Evolutionary conservation across 2,797 vertebrate species (phyloP).

Genomic region (Semaprochilodus insignis): DNA sequence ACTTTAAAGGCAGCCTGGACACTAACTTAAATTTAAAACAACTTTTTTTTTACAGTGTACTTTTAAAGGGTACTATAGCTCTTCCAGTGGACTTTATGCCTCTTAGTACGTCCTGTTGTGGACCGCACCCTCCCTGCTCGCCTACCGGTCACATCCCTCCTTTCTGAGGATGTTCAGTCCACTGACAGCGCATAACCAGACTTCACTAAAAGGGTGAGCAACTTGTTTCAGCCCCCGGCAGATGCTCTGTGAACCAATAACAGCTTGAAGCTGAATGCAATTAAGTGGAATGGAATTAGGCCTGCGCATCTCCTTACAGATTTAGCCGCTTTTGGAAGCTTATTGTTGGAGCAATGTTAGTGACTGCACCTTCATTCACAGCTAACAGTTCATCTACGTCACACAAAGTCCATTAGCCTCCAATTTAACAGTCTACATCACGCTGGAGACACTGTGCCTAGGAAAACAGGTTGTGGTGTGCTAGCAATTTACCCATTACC

Average conservation of each 20-base stretch:
- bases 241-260: background rate
- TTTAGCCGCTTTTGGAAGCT: background rate
- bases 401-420: conserved; percentile 2
- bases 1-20: no score
- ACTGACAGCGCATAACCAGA: background rate
- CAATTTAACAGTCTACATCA: conserved; percentile 19
- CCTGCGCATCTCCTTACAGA: background rate
- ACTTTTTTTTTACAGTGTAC: no score
- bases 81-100: no score
- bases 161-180: background rate
- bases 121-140: no score
- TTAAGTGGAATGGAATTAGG: background rate
- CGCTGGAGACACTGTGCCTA: conserved; percentile 32
- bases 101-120: no score
- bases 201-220: background rate
- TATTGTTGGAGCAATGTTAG: background rate
- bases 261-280: background rate
- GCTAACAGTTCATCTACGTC: conserved; percentile 10
- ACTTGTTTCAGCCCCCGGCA: background rate
- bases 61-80: no score
- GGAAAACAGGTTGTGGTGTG: conserved; percentile 41
- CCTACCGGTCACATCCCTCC: no score
- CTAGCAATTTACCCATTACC: conserved; percentile 40
- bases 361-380: background rate
- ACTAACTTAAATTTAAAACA: no score